Base-by-base conservation (phyloP, 2,888 invertebrate genomes). In the Sarcophaga variegata region DNA sequence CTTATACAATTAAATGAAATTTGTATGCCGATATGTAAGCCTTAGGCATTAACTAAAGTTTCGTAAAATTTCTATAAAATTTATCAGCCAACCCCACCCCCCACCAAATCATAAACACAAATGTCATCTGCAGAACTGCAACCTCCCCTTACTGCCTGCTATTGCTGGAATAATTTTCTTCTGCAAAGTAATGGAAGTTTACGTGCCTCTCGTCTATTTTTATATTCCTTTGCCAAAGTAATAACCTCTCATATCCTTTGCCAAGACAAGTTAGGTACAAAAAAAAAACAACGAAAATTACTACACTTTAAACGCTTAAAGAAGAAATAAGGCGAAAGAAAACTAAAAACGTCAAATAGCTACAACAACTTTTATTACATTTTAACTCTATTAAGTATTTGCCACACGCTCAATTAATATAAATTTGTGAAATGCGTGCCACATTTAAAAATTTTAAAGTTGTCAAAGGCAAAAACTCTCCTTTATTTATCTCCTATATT, bases 401-500 rank as follows among this genome's bases (percentile, higher is more conserved):
- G 25, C 67, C 81, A 87, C 87, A 87, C 78, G 83, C 83, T 87
- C 78, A 87, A 87, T 87, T 87, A 81, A 87, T 84, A 87, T 84
- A 87, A 87, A 84, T 87, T 87, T 76, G 75, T 78, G 79, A 81
- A 84, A 81, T 84, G 78, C 83, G 83, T 84, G 83, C 70, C 71
- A 71, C 27, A 67, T 78, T 71, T 83, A 86, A 83, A 37, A 8
- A 8, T 81, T 81, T 86, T 81, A 37, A 37, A 37, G 37, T 37
- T 37, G 37, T 37, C 37, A 37, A 37, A 37, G 8, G 37, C 37
- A 37, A 37, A 37, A 37, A 37, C 37, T 37, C 37, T 37, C 37
- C 8, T 37, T 37, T 37, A 37, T 37, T 10, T 37, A 37, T 8
- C 37, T 37, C 37, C 37, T 37, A 10, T 37, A 10, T 37, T 37